These are phyloP conservation scores for Tiaroga cobitis DNA, from an alignment of 2,797 vertebrate species.

Conservation along the genomic window DNA sequence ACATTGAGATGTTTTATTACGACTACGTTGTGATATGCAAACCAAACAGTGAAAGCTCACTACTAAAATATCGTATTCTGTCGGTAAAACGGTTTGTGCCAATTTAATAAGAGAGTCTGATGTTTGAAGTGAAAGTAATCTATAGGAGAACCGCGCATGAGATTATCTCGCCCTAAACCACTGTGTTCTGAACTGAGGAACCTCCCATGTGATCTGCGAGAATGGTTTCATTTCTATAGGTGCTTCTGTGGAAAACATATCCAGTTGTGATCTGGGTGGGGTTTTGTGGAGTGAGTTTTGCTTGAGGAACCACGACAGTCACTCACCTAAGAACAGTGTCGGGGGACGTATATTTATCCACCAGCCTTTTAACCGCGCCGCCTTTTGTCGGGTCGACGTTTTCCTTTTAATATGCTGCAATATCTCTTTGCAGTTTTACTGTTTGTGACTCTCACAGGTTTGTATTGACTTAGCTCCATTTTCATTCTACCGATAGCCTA, in stretches of 20 bases:
- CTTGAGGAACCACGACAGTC: not conserved
- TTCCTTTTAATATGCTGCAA: not conserved
- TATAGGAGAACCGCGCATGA: too few species aligned
- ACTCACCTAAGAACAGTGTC: too few species aligned
- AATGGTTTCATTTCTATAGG: not conserved
- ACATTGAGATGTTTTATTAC: not conserved
- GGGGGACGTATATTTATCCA: too few species aligned
- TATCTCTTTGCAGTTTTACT: not conserved
- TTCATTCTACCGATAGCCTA: not conserved
- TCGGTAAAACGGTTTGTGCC: not conserved
- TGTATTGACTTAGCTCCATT: not conserved
- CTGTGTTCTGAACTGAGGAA: not conserved
- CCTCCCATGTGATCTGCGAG: too few species aligned
- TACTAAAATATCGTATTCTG: not conserved
- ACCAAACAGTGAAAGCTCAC: not conserved
- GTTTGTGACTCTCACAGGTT: constrained; percentile 1
- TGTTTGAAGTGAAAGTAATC: too few species aligned
- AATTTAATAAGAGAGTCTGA: too few species aligned
- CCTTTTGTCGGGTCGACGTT: not conserved
- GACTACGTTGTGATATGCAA: not conserved
- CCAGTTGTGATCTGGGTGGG: not conserved
- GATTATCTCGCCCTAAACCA: too few species aligned
- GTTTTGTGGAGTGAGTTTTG: too few species aligned
- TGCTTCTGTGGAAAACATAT: not conserved
- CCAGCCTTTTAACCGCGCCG: not conserved